Conservation (phyloP, 2,113 vertebrate species). For the Salvelinus alpinus region DNA sequence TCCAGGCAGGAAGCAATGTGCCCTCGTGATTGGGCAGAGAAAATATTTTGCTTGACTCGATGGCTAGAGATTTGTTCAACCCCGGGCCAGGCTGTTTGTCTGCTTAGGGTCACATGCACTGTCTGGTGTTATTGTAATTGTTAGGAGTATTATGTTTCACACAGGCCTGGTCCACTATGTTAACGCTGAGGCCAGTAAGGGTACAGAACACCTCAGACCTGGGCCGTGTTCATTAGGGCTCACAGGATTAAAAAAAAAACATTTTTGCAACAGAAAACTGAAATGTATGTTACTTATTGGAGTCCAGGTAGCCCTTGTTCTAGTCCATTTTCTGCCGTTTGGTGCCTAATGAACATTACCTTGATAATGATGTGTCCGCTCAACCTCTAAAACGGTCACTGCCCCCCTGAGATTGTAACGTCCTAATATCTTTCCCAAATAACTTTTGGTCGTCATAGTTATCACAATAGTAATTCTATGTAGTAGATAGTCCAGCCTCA, state of each 20-base stretch:
- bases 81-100: conserved; percentile 35
- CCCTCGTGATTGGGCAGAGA: conserved; percentile 67
- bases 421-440: background rate
- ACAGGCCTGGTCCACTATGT: conserved; percentile 47
- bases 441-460: background rate
- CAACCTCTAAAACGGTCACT: background rate
- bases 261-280: too few relatives aligned
- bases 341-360: too few relatives aligned
- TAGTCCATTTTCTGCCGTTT: too few relatives aligned
- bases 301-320: too few relatives aligned
- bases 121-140: conserved; percentile 64
- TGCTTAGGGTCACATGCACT: conserved; percentile 21
- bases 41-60: conserved; percentile 70
- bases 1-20: conserved; percentile 69
- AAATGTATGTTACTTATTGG: too few relatives aligned
- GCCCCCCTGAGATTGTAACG: background rate
- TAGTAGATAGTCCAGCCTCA: too few relatives aligned
- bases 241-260: too few relatives aligned
- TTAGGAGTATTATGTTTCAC: conserved; percentile 59
- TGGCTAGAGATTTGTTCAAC: conserved; percentile 54
- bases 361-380: background rate
- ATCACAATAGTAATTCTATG: too few relatives aligned
- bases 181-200: too few relatives aligned
- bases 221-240: too few relatives aligned
- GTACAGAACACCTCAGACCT: background rate